Evolutionary conservation across 30 jellyfish, hydroid and myxozoan species (phyloP).

Genomic region (Turritopsis rubra): DNA sequence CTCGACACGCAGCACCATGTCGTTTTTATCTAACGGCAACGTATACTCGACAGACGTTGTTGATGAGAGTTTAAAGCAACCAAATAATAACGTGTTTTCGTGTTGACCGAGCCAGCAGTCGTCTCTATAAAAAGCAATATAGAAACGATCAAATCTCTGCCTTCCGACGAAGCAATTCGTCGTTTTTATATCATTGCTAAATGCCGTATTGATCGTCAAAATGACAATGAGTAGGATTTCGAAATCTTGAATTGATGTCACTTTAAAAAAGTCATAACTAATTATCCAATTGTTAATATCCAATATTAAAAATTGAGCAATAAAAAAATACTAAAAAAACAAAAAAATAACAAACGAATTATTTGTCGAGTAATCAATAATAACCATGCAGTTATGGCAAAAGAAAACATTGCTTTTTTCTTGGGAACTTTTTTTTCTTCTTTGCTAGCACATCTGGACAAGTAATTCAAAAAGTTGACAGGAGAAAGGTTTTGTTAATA

Average conservation of each 20-base stretch:
- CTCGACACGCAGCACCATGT: neutral
- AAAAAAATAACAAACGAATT: no score
- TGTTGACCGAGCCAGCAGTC: constrained; percentile 44
- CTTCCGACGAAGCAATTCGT: neutral
- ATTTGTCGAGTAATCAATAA: no score
- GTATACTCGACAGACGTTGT: neutral
- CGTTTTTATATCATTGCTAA: neutral
- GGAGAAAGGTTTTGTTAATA: no score
- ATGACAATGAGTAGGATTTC: neutral
- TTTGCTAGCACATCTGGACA: no score
- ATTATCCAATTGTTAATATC: neutral
- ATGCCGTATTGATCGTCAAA: no score
- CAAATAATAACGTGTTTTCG: constrained; percentile 26
- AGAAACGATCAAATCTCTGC: no score
- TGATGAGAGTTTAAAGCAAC: constrained; percentile 5
- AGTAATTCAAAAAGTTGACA: no score
- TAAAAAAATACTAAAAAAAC: no score
- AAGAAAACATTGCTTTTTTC: no score
- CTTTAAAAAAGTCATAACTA: neutral
- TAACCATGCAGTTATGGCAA: no score
- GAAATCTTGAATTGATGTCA: neutral
- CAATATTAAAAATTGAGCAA: neutral
- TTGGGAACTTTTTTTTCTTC: no score
- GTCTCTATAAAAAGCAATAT: neutral
- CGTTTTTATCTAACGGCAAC: neutral